A percentile compares a stretch with the other conserved stretches of the same genome.
phyloP scores from a whole-genome alignment of 2,113 vertebrate genomes.

The Pygathrix nemaeus region DNA sequence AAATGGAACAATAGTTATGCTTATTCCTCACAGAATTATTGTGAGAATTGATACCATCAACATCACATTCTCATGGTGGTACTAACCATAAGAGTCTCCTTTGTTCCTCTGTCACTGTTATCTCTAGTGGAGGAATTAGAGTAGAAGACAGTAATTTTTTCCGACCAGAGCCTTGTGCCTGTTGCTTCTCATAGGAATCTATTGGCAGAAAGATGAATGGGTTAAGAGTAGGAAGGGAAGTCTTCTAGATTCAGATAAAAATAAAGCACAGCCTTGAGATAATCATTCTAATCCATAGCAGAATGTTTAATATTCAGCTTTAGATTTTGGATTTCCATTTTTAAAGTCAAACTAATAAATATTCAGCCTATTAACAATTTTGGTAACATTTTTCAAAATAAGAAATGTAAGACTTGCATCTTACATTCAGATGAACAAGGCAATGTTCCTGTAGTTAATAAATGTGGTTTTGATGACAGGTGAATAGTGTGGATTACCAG shows the following conservation, averaged over 20 bases:
- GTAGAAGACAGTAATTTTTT: conserved; percentile 91
- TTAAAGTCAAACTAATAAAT: conserved; percentile 9
- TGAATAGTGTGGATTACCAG: neutral
- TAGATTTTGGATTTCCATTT: conserved; percentile 30
- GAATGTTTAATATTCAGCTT: neutral
- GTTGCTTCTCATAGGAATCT: conserved; percentile 94
- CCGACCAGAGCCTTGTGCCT: conserved; percentile 84
- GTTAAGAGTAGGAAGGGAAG: neutral
- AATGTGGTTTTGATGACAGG: neutral
- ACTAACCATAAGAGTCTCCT: conserved; percentile 91
- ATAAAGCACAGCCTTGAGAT: neutral
- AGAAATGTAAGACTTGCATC: conserved; percentile 17
- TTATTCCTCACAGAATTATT: neutral
- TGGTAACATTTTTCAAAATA: conserved; percentile 38
- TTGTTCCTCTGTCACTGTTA: conserved; percentile 92
- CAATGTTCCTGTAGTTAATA: neutral
- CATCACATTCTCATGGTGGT: neutral
- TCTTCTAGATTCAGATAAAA: conserved; percentile 6
- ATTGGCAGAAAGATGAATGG: conserved; percentile 62
- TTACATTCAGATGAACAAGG: conserved; percentile 14
- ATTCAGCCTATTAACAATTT: conserved; percentile 29
- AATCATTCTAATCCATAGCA: neutral
- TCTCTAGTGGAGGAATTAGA: conserved; percentile 91
- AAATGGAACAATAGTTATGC: neutral
- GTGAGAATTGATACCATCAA: neutral